phyloP scores from a whole-genome alignment of 2,113 vertebrate genomes.

The Ciconia stormi region DNA sequence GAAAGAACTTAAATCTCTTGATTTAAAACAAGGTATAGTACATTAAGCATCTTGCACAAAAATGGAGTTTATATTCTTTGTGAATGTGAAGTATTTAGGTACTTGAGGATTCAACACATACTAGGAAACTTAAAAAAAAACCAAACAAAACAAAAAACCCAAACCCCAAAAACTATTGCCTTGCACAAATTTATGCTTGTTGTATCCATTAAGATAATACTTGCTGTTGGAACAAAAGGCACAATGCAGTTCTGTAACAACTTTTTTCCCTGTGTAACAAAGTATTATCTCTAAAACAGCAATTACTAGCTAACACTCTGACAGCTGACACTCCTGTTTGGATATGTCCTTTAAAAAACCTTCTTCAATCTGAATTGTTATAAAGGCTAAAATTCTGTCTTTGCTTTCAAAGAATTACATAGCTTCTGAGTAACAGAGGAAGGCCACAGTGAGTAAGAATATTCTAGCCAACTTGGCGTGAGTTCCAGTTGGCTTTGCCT shows the following conservation, averaged over 20 bases:
- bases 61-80: background rate
- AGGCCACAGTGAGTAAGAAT: background rate
- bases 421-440: background rate
- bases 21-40: background rate
- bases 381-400: background rate
- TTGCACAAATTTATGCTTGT: background rate
- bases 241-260: background rate
- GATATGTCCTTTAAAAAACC: background rate
- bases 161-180: background rate
- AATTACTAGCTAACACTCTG: no score
- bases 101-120: background rate
- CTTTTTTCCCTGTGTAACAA: background rate
- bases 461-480: background rate
- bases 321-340: background rate
- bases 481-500: background rate
- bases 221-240: background rate
- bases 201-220: background rate
- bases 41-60: background rate
- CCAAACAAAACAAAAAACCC: no score
- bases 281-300: background rate
- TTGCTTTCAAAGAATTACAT: background rate
- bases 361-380: background rate
- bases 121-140: background rate
- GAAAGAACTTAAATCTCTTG: background rate
- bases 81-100: background rate